Evolutionary conservation across 2,797 vertebrate species (phyloP).

Genomic region (Telmatherina bonti): DNA sequence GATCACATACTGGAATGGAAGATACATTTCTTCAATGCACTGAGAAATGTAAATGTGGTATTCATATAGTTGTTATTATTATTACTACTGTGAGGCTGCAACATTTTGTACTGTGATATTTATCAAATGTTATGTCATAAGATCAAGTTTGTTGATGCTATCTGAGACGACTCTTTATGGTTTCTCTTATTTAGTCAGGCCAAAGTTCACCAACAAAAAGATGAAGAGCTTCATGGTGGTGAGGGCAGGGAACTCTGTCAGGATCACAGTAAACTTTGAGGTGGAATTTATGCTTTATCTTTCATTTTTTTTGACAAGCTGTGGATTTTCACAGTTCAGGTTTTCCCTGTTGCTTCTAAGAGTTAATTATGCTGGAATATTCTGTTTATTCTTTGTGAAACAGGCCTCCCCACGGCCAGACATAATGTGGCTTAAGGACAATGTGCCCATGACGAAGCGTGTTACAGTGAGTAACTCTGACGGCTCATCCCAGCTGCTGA

Average conservation of each 20-base stretch:
- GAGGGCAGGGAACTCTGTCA: slow-evolving; percentile 84
- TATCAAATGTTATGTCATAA: neutral
- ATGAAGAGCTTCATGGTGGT: slow-evolving; percentile 83
- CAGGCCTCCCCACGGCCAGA: slow-evolving; percentile 85
- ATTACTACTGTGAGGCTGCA: neutral
- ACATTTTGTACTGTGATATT: neutral
- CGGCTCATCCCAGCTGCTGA: slow-evolving; percentile 83
- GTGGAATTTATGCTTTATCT: slow-evolving; percentile 64
- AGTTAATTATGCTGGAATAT: neutral
- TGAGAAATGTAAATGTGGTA: neutral
- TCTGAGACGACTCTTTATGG: neutral
- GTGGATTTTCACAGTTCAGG: neutral
- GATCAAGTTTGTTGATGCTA: neutral
- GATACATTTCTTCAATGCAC: too few species aligned
- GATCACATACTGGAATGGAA: too few species aligned
- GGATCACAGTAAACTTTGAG: slow-evolving; percentile 86
- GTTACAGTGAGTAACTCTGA: slow-evolving; percentile 78
- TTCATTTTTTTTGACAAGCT: neutral
- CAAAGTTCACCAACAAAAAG: slow-evolving; percentile 83
- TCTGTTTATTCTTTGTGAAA: neutral
- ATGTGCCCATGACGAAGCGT: slow-evolving; percentile 77
- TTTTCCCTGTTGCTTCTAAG: neutral
- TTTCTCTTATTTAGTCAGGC: slow-evolving; percentile 77
- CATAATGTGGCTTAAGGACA: slow-evolving; percentile 88
- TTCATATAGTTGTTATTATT: neutral